Base-by-base conservation (phyloP, 2,888 invertebrate species). In the Ischnura elegans region DNA sequence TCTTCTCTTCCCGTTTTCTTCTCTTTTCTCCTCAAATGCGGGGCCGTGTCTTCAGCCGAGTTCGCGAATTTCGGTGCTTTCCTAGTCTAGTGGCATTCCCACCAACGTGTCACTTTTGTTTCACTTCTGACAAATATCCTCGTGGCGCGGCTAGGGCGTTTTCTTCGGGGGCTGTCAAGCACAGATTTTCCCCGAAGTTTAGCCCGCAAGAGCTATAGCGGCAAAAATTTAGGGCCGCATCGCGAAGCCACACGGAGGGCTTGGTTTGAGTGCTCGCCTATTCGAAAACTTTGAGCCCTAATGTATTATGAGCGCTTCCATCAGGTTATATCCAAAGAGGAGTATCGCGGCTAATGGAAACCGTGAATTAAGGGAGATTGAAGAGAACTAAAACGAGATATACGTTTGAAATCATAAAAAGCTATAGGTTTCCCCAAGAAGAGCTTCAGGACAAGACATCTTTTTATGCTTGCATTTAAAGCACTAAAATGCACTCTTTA, bases 1-100 rank as follows among this genome's bases (percentile, higher is more conserved):
- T 43, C 47, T 66, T 66, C 61, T n/a, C 76, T 76, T 10, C 21
- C 61, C n/a, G n/a, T n/a, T n/a, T n/a, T n/a, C n/a, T n/a, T 47
- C 47, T 47, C 47, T 51, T 10, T 51, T 43, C 45, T 66, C 66
- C 61, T 25, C 76, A 36, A 10, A 19, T 42, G 8, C 13, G 21
- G 25, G 66, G 61, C 66, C 90, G 61, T 90, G 90, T 90, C 61
- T 90, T 90, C 90, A 42, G 43, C 43, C n/a, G 61, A 42, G 55
- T 61, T 90, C 90, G 90, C 90, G 90, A 90, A 90, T 90, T 90
- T 90, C n/a, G 19, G 61, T 43, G 55, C 90, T 90, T 51, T 90
- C 43, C 43, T 13, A 43, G 47, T 90, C 90, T 61, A 16, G 61
- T 25, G 61, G 42, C 90, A 13, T n/a, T 86, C 86, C n/a, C 86